phyloP scores from a whole-genome alignment of 37 sponge, comb jelly and placozoan species.

The Lycopodina hypogea region DNA sequence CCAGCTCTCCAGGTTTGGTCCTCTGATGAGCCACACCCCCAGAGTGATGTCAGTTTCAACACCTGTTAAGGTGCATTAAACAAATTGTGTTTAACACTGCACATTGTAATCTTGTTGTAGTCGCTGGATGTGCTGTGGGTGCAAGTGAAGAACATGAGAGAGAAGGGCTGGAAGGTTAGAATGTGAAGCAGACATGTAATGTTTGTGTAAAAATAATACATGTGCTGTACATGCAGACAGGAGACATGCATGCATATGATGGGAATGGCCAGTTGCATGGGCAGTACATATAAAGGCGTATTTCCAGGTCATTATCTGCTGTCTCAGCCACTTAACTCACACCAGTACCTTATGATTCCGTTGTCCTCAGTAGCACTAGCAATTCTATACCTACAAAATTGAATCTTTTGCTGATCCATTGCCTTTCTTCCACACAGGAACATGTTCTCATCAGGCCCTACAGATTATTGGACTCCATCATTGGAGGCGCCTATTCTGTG shows the following conservation, averaged over 20 bases:
- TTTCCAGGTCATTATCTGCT: too few species aligned
- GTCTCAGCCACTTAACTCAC: too few species aligned
- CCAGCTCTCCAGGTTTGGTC: constrained; percentile 80
- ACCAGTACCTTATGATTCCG: too few species aligned
- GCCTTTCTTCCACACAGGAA: constrained; percentile 27
- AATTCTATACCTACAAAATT: too few species aligned
- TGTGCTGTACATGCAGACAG: too few species aligned
- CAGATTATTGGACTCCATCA: constrained; percentile 44
- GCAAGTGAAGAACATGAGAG: constrained; percentile 81
- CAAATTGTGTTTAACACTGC: background rate
- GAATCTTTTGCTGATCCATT: background rate
- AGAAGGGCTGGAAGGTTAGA: constrained; percentile 84
- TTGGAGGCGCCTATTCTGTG: constrained; percentile 54
- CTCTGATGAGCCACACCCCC: constrained; percentile 55
- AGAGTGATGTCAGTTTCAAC: constrained; percentile 59
- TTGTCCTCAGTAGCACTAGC: too few species aligned
- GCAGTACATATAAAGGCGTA: background rate
- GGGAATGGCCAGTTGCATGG: too few species aligned
- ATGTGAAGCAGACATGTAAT: too few species aligned
- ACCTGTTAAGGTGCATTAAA: background rate
- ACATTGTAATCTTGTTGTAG: constrained; percentile 10
- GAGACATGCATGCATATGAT: too few species aligned
- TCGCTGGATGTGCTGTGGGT: constrained; percentile 81
- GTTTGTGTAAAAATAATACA: too few species aligned
- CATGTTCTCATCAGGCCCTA: constrained; percentile 47